Percentiles rank a stretch among this genome's conserved stretches.
phyloP scores from a whole-genome alignment of 2,113 vertebrate genomes.

The Mormyrus iriodes region DNA sequence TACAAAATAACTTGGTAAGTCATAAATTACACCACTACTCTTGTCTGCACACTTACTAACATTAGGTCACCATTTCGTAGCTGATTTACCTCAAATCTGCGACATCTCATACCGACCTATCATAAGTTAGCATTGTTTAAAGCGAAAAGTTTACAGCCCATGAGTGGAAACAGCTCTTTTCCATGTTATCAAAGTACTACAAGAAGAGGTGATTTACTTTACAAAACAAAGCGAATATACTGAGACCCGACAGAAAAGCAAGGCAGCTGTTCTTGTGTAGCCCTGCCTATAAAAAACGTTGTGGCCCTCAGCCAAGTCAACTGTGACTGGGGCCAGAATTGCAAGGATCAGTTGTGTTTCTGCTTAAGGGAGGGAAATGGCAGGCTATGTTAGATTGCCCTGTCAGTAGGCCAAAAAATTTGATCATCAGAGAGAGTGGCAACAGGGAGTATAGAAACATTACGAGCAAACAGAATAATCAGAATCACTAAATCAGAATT shows the following conservation, averaged over 20 bases:
- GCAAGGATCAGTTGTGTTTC: constrained; percentile 34
- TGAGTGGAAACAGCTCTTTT: constrained; percentile 57
- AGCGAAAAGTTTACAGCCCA: neutral
- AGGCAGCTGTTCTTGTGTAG: constrained; percentile 52
- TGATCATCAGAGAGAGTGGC: constrained; percentile 35
- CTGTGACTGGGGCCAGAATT: neutral
- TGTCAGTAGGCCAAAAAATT: constrained; percentile 31
- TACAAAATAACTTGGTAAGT: neutral
- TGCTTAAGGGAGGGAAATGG: constrained; percentile 30
- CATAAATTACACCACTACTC: neutral
- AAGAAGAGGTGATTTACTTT: constrained; percentile 49
- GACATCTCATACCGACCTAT: neutral
- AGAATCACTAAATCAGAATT: no score
- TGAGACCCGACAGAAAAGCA: constrained; percentile 33
- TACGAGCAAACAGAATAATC: neutral
- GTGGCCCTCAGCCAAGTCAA: constrained; percentile 11
- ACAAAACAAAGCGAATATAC: constrained; percentile 24
- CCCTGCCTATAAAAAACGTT: constrained; percentile 8
- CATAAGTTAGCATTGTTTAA: neutral
- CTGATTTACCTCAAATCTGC: neutral
- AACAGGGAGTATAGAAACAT: constrained; percentile 26
- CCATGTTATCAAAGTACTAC: constrained; percentile 44
- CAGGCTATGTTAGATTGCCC: constrained; percentile 27
- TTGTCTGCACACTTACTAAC: neutral
- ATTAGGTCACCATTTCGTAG: neutral